A percentile compares a stretch with the other conserved stretches of the same genome.
Conservation (phyloP, 2,888 invertebrate genomes). For the Chalcis sispes region DNA sequence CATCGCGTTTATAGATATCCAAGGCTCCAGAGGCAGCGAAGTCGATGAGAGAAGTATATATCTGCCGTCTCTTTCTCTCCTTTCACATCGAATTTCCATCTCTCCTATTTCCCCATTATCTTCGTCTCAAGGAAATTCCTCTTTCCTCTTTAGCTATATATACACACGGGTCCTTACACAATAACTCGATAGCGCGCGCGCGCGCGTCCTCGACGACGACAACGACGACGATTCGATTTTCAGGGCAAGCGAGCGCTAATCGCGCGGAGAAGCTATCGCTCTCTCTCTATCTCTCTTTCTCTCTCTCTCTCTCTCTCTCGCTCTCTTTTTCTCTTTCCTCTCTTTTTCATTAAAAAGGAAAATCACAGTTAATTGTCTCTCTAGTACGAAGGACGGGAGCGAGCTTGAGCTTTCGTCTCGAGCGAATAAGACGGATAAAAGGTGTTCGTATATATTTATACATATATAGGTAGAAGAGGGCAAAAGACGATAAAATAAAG, state of each 20-base stretch:
- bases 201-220: too few relatives aligned
- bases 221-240: slow-evolving; percentile 52
- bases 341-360: slow-evolving; percentile 54
- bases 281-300: not conserved
- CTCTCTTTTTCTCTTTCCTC: not conserved
- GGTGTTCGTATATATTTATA: not conserved
- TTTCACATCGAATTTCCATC: slow-evolving; percentile 32
- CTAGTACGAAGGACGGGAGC: not conserved
- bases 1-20: not conserved
- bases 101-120: slow-evolving; percentile 45
- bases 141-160: not conserved
- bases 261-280: too few relatives aligned
- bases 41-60: slow-evolving; percentile 11
- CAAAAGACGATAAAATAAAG: not conserved
- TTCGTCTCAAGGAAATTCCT: slow-evolving; percentile 37
- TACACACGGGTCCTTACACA: slow-evolving; percentile 14
- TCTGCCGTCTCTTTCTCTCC: too few relatives aligned
- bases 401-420: not conserved
- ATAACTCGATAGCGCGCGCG: slow-evolving; percentile 49
- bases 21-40: not conserved
- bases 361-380: slow-evolving; percentile 60
- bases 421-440: not conserved
- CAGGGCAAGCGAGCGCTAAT: slow-evolving; percentile 40
- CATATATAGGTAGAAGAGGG: slow-evolving; percentile 1
- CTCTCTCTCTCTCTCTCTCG: slow-evolving; percentile 28